Conservation (phyloP, 2,113 vertebrate genomes). For the Chamaea fasciata region DNA sequence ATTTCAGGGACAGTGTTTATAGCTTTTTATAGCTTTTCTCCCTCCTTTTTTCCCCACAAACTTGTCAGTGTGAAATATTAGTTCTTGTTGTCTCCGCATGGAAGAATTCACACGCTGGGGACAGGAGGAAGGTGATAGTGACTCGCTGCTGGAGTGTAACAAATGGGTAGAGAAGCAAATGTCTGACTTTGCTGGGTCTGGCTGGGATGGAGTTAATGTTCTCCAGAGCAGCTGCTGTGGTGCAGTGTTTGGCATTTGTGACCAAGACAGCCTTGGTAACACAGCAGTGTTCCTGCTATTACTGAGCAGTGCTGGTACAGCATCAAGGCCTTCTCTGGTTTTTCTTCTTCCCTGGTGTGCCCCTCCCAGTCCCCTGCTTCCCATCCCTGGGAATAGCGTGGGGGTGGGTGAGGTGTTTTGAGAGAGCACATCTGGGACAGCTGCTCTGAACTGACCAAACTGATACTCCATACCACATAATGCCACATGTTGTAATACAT, state of each 20-base stretch:
- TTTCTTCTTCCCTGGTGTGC: background rate
- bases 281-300: background rate
- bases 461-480: background rate
- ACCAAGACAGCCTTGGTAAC: background rate
- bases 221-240: background rate
- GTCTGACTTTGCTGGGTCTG: background rate
- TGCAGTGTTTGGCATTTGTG: background rate
- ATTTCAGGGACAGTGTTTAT: background rate
- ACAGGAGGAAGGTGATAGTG: background rate
- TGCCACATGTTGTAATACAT: background rate
- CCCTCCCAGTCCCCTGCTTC: background rate
- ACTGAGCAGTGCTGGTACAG: background rate
- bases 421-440: background rate
- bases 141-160: background rate
- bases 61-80: background rate
- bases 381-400: background rate
- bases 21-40: background rate
- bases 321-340: background rate
- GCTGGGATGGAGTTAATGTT: background rate
- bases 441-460: background rate
- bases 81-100: background rate
- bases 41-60: background rate
- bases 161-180: background rate
- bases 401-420: background rate
- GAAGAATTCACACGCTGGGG: background rate